phyloP scores from a whole-genome alignment of 2,113 vertebrate genomes.

The Passer montanus region DNA sequence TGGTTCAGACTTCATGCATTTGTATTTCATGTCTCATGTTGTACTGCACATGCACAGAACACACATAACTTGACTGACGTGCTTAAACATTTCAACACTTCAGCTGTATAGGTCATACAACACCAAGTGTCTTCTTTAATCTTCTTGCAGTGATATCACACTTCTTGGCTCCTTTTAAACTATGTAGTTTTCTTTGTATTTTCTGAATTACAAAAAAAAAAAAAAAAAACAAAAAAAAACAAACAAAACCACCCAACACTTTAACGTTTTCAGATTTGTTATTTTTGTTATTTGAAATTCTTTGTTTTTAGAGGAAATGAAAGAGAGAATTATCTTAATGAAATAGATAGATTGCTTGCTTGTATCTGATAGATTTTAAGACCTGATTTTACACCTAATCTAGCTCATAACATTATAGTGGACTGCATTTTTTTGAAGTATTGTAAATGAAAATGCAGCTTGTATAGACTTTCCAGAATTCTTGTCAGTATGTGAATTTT shows the following conservation, averaged over 20 bases:
- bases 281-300: not conserved
- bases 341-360: not conserved
- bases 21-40: not conserved
- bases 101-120: not conserved
- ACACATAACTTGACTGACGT: not conserved
- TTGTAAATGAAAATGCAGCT: not conserved
- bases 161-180: not conserved
- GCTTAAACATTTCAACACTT: not conserved
- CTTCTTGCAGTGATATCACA: not conserved
- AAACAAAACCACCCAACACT: not conserved
- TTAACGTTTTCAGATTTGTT: not conserved
- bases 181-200: not conserved
- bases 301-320: not conserved
- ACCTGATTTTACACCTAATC: not conserved
- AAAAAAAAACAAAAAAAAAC: accelerated
- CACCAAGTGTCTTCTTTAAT: not conserved
- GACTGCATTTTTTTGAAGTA: not conserved
- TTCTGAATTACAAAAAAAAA: not conserved
- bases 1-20: not conserved
- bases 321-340: not conserved
- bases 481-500: not conserved
- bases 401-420: not conserved
- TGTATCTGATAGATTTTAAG: not conserved
- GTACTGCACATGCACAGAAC: not conserved
- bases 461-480: not conserved